Percentiles rank a stretch among this genome's conserved stretches.
Evolutionary conservation across 64 coral and sea anemone species (phyloP).

Genomic region (Stichodactyla helianthus): DNA sequence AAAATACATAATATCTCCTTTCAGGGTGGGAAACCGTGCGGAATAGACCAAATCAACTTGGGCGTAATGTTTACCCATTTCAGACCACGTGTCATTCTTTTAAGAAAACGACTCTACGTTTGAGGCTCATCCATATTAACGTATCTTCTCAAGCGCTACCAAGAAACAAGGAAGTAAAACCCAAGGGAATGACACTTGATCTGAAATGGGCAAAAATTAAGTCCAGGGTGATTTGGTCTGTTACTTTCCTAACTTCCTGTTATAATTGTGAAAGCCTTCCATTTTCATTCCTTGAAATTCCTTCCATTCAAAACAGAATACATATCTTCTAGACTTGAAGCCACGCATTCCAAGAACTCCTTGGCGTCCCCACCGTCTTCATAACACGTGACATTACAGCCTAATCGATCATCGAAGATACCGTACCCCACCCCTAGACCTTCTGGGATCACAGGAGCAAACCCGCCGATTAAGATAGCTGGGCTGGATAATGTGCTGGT

Average conservation of each 20-base stretch:
- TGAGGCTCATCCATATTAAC: too few relatives aligned
- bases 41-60: too few relatives aligned
- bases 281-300: slow-evolving; percentile 72
- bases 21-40: too few relatives aligned
- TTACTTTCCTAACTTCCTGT: background rate
- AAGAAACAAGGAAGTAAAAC: too few relatives aligned
- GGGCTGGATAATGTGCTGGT: slow-evolving; percentile 90
- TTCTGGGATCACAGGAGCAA: slow-evolving; percentile 81
- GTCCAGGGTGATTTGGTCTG: too few relatives aligned
- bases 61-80: too few relatives aligned
- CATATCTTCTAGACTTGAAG: slow-evolving; percentile 76
- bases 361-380: slow-evolving; percentile 39
- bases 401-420: slow-evolving; percentile 64
- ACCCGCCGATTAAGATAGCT: slow-evolving; percentile 74
- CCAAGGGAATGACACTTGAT: too few relatives aligned
- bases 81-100: too few relatives aligned
- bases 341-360: slow-evolving; percentile 76
- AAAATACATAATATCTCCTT: too few relatives aligned
- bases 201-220: too few relatives aligned
- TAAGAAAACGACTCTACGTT: too few relatives aligned
- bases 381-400: slow-evolving; percentile 76
- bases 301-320: slow-evolving; percentile 80
- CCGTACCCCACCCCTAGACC: slow-evolving; percentile 86
- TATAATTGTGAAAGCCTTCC: background rate
- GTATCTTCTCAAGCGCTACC: too few relatives aligned